Conservation (phyloP, 1,140 invertebrate genomes). For the Aphis craccivora region DNA sequence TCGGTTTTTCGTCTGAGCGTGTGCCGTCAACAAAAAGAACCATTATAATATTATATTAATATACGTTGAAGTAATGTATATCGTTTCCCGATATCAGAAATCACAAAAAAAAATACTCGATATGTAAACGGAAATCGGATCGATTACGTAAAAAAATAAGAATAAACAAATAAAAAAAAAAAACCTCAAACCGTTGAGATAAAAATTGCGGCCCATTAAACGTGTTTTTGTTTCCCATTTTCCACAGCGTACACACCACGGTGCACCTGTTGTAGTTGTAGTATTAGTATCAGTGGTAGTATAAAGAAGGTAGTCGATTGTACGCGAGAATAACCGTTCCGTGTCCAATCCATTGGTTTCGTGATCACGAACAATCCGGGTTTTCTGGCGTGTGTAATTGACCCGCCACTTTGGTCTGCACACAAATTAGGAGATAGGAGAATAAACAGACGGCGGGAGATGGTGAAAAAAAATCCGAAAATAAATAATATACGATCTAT, state of each 20-base stretch:
- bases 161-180: background rate
- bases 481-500: background rate
- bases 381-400: constrained; percentile 52
- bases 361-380: constrained; percentile 29
- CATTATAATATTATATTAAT: background rate
- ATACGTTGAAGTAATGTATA: background rate
- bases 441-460: background rate
- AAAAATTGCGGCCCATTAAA: constrained; percentile 37
- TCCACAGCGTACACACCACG: background rate
- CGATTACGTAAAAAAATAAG: constrained; percentile 29
- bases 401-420: constrained; percentile 41
- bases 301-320: background rate
- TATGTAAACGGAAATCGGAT: constrained; percentile 44
- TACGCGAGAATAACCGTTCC: background rate
- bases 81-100: background rate
- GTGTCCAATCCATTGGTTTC: constrained; percentile 54
- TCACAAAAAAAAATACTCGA: background rate
- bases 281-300: background rate
- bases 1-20: background rate
- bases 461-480: background rate
- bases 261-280: background rate
- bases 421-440: constrained; percentile 10
- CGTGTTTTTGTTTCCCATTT: constrained; percentile 40
- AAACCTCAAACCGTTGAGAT: background rate
- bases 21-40: background rate